Evolutionary conservation across 2,113 vertebrate species (phyloP), one percentile per base, ranked within the genome.

Genomic region (Calypte anna): DNA sequence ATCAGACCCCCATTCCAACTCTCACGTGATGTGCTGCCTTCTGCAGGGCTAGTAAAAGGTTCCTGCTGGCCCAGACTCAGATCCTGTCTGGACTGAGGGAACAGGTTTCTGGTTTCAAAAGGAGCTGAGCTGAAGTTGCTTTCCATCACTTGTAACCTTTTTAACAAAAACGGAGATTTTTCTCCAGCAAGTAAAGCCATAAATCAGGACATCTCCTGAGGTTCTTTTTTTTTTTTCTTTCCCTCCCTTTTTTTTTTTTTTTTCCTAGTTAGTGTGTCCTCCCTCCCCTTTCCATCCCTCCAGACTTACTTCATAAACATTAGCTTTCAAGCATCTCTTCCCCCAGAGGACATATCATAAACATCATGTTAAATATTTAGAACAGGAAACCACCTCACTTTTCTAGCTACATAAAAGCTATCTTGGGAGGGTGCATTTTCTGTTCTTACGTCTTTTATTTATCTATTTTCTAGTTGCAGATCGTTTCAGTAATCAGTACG

Each of bases 41-140:
- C 90, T 59, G 63, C 36, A 6, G 80, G 77, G 82, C 85, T 55
- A 95, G 91, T 69, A 80, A 94, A 90, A 91, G 95, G 74, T 88
- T 96, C 93, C 91, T 92, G 92, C 91, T 91, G 91, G 96, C 96
- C 95, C 86, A 11, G 86, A 15, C 91, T 96, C 95, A 86, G 90
- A 88, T 81, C 94, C 94, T 55, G 30, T 80, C 93, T 87, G 90
- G 86, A 69, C 76, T 67, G 68, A 96, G 55, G 85, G 94, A 91
- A 91, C 74, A 91, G 91, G 96, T 93, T 97, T 97, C 95, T 97
- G 83, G 90, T 97, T 98, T 97, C 97, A 97, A 96, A 97, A 96
- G 53, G 82, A 85, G 62, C 50, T 57, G 72, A 81, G 58, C 0
- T 91, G 69, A 88, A 85, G 81, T 96, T 83, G 82, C 77, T 91